Base-by-base conservation (phyloP, 92 coral and sea anemone species). In the Heteractis magnifica region DNA sequence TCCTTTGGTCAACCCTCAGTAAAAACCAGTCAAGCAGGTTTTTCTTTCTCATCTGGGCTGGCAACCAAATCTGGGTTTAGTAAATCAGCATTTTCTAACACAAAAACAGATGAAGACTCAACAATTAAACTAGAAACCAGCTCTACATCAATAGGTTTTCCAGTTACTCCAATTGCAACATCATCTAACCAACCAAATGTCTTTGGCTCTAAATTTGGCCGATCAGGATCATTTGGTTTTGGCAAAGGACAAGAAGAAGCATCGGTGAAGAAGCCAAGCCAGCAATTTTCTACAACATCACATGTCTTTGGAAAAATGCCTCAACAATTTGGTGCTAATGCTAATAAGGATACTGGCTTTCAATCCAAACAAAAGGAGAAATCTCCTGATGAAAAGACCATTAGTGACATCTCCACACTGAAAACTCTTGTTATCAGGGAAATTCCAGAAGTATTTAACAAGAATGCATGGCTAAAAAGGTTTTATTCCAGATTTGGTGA, bases 401-500 rank as follows among this genome's bases (percentile, higher is more conserved):
- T 20, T 18, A 62, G 70, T 62, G 70, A 92, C 34, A 85, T 88
- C 7, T 88, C 96, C 4, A 85, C 50, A 49, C 77, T 89, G 62
- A 97, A 95, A 58, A 80, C 93, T 48, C 83, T 97, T 59, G 89
- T 94, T 51, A 89, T 97, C 60, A 85, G 84, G 20, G 98, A 91
- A 59, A 86, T 97, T 23, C 95, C 94, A 3, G 91, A 92, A n/a
- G 79, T 78, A 6, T 92, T 50, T 71, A 89, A 94, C 68, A 92
- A 92, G 77, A 94, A 92, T 72, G 80, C 92, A 0, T 89, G 93
- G 95, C 50, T 97, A 53, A 90, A 81, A 85, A 87, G 90, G 68
- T 90, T 85, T 80, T 96, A 94, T 70, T 89, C 94, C 68, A 86
- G 89, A 49, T 94, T 94, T 94, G 99, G 99, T 8, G 92, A 90